Evolutionary conservation across 2,113 vertebrate species (phyloP).

Genomic region (Castor canadensis): DNA sequence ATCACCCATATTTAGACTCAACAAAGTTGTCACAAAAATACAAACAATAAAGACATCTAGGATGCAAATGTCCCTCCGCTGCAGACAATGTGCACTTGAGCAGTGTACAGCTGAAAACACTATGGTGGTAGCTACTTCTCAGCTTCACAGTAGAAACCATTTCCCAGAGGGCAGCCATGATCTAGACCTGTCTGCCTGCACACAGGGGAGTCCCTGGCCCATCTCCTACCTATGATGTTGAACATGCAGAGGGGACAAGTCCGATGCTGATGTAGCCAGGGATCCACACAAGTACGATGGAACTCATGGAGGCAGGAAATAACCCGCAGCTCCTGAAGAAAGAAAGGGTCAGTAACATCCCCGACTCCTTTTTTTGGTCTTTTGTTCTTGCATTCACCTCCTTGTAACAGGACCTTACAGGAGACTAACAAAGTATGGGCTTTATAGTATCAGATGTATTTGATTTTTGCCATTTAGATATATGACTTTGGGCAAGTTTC

Average conservation of each 20-base stretch:
- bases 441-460: not conserved
- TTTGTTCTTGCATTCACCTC: not conserved
- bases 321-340: slow-evolving; percentile 93
- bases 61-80: not conserved
- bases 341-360: not conserved
- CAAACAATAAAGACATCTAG: not conserved
- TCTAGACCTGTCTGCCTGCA: not conserved
- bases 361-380: not conserved
- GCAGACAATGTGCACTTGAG: not conserved
- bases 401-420: slow-evolving; percentile 26
- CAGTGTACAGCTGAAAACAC: not conserved
- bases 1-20: not conserved
- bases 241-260: slow-evolving; percentile 99
- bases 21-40: not conserved
- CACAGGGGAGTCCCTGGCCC: not conserved
- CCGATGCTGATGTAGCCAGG: slow-evolving; percentile 95
- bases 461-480: slow-evolving; percentile 22
- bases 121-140: not conserved
- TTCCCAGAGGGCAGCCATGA: not conserved
- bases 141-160: not conserved
- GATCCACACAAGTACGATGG: slow-evolving; percentile 96
- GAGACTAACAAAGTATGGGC: not conserved
- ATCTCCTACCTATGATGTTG: slow-evolving; percentile 96
- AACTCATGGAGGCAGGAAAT: slow-evolving; percentile 98
- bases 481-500: slow-evolving; percentile 6